Evolutionary conservation across 2,888 invertebrate genomes (phyloP), one percentile per base, ranked within the genome.

Genomic region (Metacarcinus magister): DNA sequence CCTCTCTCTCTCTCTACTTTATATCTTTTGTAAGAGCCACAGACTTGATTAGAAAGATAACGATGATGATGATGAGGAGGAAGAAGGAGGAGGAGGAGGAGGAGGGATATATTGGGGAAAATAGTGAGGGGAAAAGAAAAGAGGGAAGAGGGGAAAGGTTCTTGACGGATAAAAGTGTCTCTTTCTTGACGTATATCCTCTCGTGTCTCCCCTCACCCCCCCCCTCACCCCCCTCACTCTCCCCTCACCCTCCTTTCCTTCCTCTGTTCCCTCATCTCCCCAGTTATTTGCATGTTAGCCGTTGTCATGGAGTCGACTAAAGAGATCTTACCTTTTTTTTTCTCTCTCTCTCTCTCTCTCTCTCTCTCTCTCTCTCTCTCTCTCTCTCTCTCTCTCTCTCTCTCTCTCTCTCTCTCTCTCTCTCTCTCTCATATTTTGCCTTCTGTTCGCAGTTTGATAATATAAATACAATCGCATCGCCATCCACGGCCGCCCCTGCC

Each of bases 381-480:
- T n/a, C 67, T n/a, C n/a, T n/a, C 67, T n/a, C 23, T n/a, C 67
- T n/a, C n/a, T n/a, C 67, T n/a, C n/a, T n/a, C 67, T n/a, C n/a
- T n/a, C n/a, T n/a, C 23, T n/a, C 67, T n/a, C n/a, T 23, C 23
- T 4, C n/a, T 23, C n/a, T n/a, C 23, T 23, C 67, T n/a, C 67
- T 23, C 67, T 67, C 67, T 4, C 67, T 67, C 67, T 4, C 67
- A n/a, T n/a, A 67, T n/a, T 5, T 23, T 7, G n/a, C 46, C 28
- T 10, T 91, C 43, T 89, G 3, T 67, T 87, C 87, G 23, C 95
- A 96, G 96, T 75, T 96, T 13, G 96, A 96, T 13, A 67, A 87
- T 75, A 96, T 96, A 94, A 94, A 46, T 54, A 43, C 96, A 90
- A 96, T 96, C 90, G 60, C 96, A 2, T 96, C 96, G 0, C 96